Conservation (phyloP, 37 sponge, comb jelly and placozoan genomes). For the Ianthella basta region DNA sequence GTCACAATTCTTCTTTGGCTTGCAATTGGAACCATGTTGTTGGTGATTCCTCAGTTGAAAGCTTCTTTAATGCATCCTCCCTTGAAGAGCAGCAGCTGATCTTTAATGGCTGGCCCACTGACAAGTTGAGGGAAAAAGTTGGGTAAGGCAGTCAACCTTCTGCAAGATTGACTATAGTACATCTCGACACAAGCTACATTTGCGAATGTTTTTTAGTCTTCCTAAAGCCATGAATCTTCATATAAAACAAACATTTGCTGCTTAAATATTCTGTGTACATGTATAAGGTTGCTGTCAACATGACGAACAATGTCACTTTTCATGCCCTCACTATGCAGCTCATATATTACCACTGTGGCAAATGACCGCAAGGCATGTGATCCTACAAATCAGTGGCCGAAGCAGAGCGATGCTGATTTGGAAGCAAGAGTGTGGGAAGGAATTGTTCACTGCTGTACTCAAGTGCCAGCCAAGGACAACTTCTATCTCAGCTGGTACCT, state of each 20-base stretch:
- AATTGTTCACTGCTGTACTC: neutral
- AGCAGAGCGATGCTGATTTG: slow-evolving; percentile 11
- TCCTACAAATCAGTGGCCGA: too few relatives aligned
- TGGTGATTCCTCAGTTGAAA: slow-evolving; percentile 26
- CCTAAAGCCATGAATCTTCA: too few relatives aligned
- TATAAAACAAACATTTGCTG: too few relatives aligned
- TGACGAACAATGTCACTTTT: too few relatives aligned
- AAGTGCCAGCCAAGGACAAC: slow-evolving; percentile 46
- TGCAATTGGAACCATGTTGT: neutral
- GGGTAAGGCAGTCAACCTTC: neutral
- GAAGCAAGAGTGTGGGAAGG: neutral
- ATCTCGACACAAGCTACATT: too few relatives aligned
- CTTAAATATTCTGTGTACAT: too few relatives aligned
- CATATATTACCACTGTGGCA: too few relatives aligned
- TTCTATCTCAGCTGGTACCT: slow-evolving; percentile 51
- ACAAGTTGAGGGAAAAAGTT: slow-evolving; percentile 15
- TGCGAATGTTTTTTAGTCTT: too few relatives aligned
- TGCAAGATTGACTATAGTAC: too few relatives aligned
- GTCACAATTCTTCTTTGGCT: neutral
- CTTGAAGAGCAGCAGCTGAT: slow-evolving; percentile 49
- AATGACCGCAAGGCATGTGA: too few relatives aligned
- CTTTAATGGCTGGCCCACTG: slow-evolving; percentile 33
- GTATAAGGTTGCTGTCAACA: too few relatives aligned
- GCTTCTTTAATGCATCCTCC: slow-evolving; percentile 25
- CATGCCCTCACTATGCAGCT: too few relatives aligned